Base-by-base conservation (phyloP, 2,797 vertebrate species). In the Galagoides demidoff region DNA sequence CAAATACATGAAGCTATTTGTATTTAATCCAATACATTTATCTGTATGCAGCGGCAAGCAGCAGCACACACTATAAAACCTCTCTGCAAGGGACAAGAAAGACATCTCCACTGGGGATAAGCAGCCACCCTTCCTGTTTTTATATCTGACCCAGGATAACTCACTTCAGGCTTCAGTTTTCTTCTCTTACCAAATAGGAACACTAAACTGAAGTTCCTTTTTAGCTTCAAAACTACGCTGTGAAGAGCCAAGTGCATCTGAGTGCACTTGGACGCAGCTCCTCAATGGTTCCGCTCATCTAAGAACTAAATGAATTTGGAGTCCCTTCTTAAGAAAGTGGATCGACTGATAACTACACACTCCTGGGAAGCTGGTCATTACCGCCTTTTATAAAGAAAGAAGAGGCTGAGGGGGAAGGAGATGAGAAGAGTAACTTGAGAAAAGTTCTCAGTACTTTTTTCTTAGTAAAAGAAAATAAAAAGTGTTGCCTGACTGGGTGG, bases 261-360 rank as follows among this genome's bases (percentile, higher is more conserved):
- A 37, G 73, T 43, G 10, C 37, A 49, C 59, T 43, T 73, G 25
- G 16, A 43, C 11, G 13, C 27, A 79, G 77, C 22, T 29, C 52
- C 68, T 85, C 19, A 59, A 39, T 34, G 20, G 0, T 37, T 95
- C 43, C 52, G 52, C 16, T 70, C 70, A 86, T 95, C 88, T 49
- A 14, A 82, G 34, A 94, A 74, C 31, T 29, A 74, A 94, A 84
- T 22, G 16, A 87, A 78, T 63, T 27, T 90, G 55, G 1, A 3
- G 19, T 82, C 52, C 90, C 20, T 88, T 59, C 87, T 61, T 59
- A 71, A 89, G 64, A 89, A 93, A 94, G 45, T 55, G 13, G 84
- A 76, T 7, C 57, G 34, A 85, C 9, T 74, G 37, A 37, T 59
- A 82, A 64, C 23, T 31, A n/a, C 16, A 37, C 45, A 39, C 63